phyloP scores from a whole-genome alignment of 2,113 vertebrate species.

The human region DNA sequence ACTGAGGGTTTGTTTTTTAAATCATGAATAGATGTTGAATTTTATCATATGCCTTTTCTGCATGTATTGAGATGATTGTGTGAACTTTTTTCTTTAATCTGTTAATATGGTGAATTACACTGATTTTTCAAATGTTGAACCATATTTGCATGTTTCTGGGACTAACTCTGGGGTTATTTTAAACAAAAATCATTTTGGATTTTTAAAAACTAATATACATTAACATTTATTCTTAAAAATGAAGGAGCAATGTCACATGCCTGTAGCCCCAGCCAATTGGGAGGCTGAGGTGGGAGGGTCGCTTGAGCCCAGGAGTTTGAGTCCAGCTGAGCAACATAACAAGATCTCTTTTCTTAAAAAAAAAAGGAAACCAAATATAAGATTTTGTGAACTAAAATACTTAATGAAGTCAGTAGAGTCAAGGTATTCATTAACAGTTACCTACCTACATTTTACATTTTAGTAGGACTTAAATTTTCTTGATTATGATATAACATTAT shows the following conservation, averaged over 20 bases:
- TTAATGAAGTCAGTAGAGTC: background rate
- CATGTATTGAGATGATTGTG: background rate
- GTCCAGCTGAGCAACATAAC: background rate
- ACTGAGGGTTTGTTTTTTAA: background rate
- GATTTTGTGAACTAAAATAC: slow-evolving; percentile 16
- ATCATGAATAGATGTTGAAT: background rate
- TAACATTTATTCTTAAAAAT: slow-evolving; percentile 24
- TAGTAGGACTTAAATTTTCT: background rate
- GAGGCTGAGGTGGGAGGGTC: background rate
- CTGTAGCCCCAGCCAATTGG: background rate
- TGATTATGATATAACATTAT: background rate
- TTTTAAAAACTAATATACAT: background rate
- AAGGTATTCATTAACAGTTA: background rate
- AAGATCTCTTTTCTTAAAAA: background rate
- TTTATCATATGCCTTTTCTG: slow-evolving; percentile 8
- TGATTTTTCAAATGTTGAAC: background rate
- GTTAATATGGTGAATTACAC: background rate
- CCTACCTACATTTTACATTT: background rate
- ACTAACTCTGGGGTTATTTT: background rate
- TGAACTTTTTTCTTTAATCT: background rate
- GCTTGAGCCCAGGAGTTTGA: background rate
- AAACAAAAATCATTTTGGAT: background rate
- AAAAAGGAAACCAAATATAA: background rate
- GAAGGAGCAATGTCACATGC: background rate
- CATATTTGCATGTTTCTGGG: background rate